Evolutionary conservation across 2,797 vertebrate genomes (phyloP).

Genomic region (Holocentrus rufus): DNA sequence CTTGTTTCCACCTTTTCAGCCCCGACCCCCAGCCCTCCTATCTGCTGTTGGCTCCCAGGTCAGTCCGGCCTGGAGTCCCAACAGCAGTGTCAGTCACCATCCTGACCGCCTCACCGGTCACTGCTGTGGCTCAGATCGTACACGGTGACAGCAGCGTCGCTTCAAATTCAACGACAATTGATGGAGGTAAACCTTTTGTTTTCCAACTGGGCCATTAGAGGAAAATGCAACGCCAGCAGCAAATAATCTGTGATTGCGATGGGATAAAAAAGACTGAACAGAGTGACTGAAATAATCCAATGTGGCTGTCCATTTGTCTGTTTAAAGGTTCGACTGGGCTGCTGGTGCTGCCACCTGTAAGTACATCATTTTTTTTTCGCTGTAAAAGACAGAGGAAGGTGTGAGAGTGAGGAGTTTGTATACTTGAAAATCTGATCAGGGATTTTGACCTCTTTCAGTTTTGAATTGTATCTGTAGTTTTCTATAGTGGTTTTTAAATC

Average conservation of each 20-base stretch:
- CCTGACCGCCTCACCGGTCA: conserved; percentile 46
- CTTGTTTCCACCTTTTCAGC: conserved; percentile 19
- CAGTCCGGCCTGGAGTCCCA: conserved; percentile 51
- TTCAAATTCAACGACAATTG: conserved; percentile 20
- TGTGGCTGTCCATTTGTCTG: conserved; percentile 23
- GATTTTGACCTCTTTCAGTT: too few relatives aligned
- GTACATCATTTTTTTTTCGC: conserved; percentile 35
- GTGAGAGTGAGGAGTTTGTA: too few relatives aligned
- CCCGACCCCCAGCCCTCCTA: conserved; percentile 55
- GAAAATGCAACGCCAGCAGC: neutral
- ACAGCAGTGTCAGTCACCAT: conserved; percentile 64
- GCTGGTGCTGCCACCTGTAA: conserved; percentile 69
- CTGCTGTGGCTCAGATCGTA: conserved; percentile 57
- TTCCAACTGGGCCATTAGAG: too few relatives aligned
- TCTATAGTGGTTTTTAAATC: too few relatives aligned
- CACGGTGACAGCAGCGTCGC: conserved; percentile 35
- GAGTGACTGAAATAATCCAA: neutral
- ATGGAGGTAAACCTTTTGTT: conserved; percentile 60
- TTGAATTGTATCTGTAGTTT: too few relatives aligned
- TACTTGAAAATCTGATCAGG: too few relatives aligned
- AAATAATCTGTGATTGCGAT: neutral
- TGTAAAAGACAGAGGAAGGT: neutral
- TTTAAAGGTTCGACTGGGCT: conserved; percentile 69
- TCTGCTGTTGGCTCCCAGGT: conserved; percentile 68
- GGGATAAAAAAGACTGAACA: too few relatives aligned